These are phyloP conservation scores for Anisognathus igniventris DNA, from an alignment of 2,797 vertebrate genomes.

Conservation along the genomic window DNA sequence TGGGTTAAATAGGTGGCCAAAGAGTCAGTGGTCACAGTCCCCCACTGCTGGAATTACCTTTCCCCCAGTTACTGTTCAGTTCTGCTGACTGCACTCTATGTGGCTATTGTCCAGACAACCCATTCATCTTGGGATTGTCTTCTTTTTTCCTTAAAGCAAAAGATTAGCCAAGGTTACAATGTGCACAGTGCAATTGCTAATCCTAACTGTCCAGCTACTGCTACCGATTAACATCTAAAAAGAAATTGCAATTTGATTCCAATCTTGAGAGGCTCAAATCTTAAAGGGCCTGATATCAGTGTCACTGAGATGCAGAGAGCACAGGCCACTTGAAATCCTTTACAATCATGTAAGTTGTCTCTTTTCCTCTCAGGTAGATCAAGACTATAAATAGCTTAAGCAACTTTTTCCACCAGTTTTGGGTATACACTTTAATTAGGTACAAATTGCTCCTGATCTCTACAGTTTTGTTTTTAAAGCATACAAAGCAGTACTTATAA, in stretches of 20 bases:
- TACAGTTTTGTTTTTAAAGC: neutral
- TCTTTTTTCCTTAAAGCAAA: neutral
- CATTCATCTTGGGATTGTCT: neutral
- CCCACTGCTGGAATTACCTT: neutral
- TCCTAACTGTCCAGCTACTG: neutral
- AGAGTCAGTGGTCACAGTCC: accelerated
- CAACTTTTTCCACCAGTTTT: neutral
- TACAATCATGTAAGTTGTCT: neutral
- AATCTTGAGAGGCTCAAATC: neutral
- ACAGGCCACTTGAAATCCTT: neutral
- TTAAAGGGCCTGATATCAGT: neutral
- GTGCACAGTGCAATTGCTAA: neutral
- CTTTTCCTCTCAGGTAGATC: neutral
- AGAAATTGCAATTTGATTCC: neutral
- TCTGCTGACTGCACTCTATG: neutral
- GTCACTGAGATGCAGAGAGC: neutral
- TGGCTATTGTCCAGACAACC: neutral
- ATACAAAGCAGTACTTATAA: neutral
- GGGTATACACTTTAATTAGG: neutral
- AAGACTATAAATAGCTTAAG: neutral
- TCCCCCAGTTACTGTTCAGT: neutral
- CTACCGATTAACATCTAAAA: neutral
- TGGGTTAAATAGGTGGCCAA: neutral
- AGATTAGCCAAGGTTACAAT: neutral
- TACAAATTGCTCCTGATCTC: neutral